Evolutionary conservation across 2,113 vertebrate genomes (phyloP), one percentile per base, ranked within the genome.

Genomic region (Pelvicachromis taeniatus): DNA sequence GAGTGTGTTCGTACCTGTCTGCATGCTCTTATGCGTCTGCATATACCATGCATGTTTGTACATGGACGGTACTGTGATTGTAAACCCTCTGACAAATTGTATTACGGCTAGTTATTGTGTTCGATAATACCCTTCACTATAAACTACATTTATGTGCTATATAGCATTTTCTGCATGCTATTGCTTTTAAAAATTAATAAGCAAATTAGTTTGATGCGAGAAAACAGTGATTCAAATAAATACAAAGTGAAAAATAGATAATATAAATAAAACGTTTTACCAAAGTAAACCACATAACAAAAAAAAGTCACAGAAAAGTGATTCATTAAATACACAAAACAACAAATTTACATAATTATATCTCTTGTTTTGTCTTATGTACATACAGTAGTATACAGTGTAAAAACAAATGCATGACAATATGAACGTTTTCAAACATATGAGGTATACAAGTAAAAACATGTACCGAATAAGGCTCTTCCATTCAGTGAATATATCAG

Each of bases 371-470:
- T 91, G 90, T 91, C 86, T 93, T 95, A 94, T 94, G 88, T 94
- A 95, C 95, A 96, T 96, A 96, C 89, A 95, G 90, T 95, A 96
- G 89, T 94, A 92, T 96, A 96, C 95, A 96, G 84, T 95, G 94
- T 95, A 95, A 96, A 96, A 96, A 96, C 70, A 95, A 96, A 95
- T 87, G 54, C 90, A 93, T 88, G 91, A 93, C 92, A 83, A 94
- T 91, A 88, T 92, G 85, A 88, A 93, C 80, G 48, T 87, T 94
- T 95, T 81, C 84, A 95, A 95, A 95, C 88, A 94, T 93, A 96
- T 97, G 97, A 98, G 98, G 97, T 98, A 99, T 98, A 97, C 96
- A 96, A 93, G 94, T 96, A 97, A 97, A 96, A 95, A 96, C 94
- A 97, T 94, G 95, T 94, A 96, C 96, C 95, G 95, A 97, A 98